Conservation (phyloP, 1,140 invertebrate genomes). For the Spodoptera litura region DNA sequence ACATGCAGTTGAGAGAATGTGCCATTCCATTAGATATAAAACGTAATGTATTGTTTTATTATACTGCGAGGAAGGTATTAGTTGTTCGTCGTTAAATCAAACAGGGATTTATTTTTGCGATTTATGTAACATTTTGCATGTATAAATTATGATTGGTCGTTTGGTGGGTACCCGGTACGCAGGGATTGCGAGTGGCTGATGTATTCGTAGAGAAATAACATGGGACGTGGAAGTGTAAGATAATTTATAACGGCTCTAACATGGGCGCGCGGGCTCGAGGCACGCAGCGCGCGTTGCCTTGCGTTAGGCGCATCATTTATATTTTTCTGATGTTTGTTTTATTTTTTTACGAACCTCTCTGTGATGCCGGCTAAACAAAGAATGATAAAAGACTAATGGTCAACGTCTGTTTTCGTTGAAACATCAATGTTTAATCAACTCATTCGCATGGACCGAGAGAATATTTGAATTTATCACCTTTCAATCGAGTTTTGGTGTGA, state of each 20-base stretch:
- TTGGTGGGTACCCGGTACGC: conserved; percentile 62
- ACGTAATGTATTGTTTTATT: conserved; percentile 56
- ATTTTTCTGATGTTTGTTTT: conserved; percentile 83
- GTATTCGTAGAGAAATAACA: conserved; percentile 81
- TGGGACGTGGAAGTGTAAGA: conserved; percentile 76
- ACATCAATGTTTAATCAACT: conserved; percentile 77
- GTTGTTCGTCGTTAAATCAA: conserved; percentile 61
- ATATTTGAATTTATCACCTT: conserved; percentile 69
- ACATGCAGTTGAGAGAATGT: conserved; percentile 51
- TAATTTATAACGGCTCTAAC: conserved; percentile 82
- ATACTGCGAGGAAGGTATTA: conserved; percentile 51
- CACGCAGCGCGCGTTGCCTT: conserved; percentile 76
- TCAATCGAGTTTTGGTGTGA: conserved; percentile 65
- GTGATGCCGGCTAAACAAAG: conserved; percentile 80
- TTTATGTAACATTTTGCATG: conserved; percentile 65
- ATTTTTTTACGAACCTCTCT: conserved; percentile 74
- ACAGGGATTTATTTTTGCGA: conserved; percentile 61
- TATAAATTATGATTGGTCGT: conserved; percentile 77
- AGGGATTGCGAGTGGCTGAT: conserved; percentile 75
- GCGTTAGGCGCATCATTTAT: conserved; percentile 83
- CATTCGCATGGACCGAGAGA: conserved; percentile 73
- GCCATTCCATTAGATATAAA: conserved; percentile 54
- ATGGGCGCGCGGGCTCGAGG: conserved; percentile 67
- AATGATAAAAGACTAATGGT: conserved; percentile 81
- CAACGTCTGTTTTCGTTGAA: conserved; percentile 72